These are phyloP conservation scores for Ecdyonurus torrentis DNA, from an alignment of 2,888 invertebrate species.

Conservation along the genomic window DNA sequence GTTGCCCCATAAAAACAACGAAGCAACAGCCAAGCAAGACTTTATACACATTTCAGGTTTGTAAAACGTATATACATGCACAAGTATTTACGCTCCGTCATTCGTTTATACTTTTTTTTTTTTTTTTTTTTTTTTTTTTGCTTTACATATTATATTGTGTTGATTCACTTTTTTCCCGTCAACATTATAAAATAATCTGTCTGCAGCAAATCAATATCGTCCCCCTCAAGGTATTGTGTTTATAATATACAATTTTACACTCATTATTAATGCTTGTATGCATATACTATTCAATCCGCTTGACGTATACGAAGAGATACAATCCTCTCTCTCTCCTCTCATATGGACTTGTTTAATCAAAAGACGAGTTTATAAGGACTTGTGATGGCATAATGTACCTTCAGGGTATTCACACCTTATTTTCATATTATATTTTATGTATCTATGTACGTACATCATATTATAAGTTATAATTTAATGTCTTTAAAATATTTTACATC, in stretches of 20 bases:
- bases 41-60: neutral
- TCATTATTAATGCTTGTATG: neutral
- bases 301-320: no score
- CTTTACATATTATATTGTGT: neutral
- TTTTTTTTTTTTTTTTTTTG: neutral
- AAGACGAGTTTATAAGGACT: neutral
- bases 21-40: neutral
- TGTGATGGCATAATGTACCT: neutral
- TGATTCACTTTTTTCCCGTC: neutral
- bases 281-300: neutral
- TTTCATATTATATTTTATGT: no score
- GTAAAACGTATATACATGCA: neutral
- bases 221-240: neutral
- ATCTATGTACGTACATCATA: no score
- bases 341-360: neutral
- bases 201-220: neutral
- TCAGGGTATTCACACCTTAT: neutral
- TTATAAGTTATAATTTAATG: no score
- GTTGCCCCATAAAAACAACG: conserved; percentile 1
- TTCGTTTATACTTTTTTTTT: no score
- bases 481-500: no score
- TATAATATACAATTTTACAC: neutral
- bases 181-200: neutral
- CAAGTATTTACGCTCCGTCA: no score
- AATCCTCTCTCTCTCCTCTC: no score